phyloP scores from a whole-genome alignment of 2,113 vertebrate genomes.

The Piprites chloris region DNA sequence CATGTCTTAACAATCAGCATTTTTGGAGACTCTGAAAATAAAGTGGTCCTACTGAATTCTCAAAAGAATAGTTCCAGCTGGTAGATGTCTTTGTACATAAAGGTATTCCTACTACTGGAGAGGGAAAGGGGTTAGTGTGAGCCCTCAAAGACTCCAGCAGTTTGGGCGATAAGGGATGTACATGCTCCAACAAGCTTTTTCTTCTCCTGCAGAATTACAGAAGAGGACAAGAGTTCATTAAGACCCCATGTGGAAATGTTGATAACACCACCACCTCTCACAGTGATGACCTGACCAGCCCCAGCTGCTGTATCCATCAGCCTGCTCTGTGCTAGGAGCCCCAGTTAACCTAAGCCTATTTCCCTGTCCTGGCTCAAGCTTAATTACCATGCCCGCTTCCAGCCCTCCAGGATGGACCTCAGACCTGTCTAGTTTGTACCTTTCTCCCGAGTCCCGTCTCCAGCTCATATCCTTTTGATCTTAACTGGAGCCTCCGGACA shows the following conservation, averaged over 20 bases:
- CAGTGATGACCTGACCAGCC: not conserved
- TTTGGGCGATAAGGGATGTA: not conserved
- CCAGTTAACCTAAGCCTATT: not conserved
- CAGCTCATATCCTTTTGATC: not conserved
- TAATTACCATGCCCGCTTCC: not conserved
- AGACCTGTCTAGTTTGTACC: accelerated
- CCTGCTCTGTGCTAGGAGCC: not conserved
- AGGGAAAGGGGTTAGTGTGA: not conserved
- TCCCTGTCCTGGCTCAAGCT: not conserved
- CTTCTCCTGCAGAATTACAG: not conserved
- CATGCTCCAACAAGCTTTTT: not conserved
- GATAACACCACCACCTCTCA: not conserved
- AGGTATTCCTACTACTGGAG: not conserved
- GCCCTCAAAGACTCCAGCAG: not conserved
- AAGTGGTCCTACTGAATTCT: not conserved
- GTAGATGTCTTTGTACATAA: not conserved
- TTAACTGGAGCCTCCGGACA: not conserved
- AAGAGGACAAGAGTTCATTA: not conserved
- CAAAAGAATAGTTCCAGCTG: not conserved
- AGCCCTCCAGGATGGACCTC: not conserved
- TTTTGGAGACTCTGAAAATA: not conserved
- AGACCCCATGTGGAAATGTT: not conserved
- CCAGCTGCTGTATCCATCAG: not conserved
- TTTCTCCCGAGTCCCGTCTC: not conserved
- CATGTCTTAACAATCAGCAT: not conserved